Evolutionary conservation across 2,888 invertebrate genomes (phyloP).

Genomic region (Cylindroiulus punctatus): DNA sequence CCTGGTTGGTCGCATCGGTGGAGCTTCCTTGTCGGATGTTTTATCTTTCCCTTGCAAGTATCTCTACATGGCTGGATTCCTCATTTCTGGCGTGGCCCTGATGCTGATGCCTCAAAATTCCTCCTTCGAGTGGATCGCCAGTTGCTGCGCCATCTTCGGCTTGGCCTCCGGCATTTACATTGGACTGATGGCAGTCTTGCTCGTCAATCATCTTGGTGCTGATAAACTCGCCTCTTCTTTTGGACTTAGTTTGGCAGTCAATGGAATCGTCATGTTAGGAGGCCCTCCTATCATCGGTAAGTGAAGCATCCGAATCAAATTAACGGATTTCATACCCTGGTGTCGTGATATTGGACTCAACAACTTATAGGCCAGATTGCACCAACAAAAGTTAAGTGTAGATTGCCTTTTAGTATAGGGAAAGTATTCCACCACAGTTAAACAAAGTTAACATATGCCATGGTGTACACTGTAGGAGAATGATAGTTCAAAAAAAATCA

Average conservation of each 20-base stretch:
- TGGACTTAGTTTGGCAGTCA: conserved; percentile 85
- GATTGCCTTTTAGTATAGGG: no score
- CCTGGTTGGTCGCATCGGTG: conserved; percentile 84
- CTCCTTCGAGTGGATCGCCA: conserved; percentile 69
- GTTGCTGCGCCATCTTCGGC: conserved; percentile 81
- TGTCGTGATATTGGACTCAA: no score
- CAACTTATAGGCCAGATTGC: no score
- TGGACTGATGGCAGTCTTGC: conserved; percentile 85
- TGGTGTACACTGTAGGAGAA: no score
- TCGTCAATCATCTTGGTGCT: conserved; percentile 87
- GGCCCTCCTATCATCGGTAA: conserved; percentile 85
- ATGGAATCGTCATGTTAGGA: conserved; percentile 81
- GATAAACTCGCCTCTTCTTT: conserved; percentile 86
- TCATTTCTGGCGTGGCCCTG: conserved; percentile 80
- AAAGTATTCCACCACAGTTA: no score
- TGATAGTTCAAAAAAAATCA: no score
- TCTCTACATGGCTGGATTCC: conserved; percentile 82
- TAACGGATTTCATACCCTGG: background rate
- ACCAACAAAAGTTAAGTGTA: no score
- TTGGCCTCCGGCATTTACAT: conserved; percentile 85
- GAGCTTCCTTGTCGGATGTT: conserved; percentile 83
- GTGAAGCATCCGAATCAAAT: no score
- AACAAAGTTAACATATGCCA: no score
- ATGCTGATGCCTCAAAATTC: conserved; percentile 74
- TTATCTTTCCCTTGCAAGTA: conserved; percentile 80